These are phyloP conservation scores for Limonius californicus DNA, from an alignment of 1,140 invertebrate genomes.

Conservation along the genomic window DNA sequence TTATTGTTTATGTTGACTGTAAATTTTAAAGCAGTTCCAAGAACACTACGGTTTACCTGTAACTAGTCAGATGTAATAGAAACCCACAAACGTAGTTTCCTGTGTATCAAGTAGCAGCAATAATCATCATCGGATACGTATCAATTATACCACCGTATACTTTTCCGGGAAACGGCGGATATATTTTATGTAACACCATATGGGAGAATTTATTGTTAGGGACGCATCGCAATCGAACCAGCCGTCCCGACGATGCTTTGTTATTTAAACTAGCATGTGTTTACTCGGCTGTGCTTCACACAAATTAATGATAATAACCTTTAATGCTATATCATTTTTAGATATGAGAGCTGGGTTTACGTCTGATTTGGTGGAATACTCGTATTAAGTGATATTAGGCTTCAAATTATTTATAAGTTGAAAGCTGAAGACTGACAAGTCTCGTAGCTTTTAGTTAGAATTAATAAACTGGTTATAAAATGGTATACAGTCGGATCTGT, in stretches of 20 bases:
- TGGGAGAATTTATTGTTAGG: not conserved
- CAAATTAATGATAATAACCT: not conserved
- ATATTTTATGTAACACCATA: conserved; percentile 15
- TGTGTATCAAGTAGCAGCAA: conserved; percentile 12
- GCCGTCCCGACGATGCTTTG: not conserved
- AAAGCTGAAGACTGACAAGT: no score
- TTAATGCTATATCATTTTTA: not conserved
- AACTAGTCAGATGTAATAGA: no score
- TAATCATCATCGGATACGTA: conserved; percentile 7
- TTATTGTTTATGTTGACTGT: no score
- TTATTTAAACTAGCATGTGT: not conserved
- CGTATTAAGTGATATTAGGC: not conserved
- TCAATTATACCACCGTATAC: conserved; percentile 14
- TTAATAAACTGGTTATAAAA: not conserved
- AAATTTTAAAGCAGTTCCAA: no score
- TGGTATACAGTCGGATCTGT: not conserved
- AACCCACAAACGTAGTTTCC: conserved; percentile 6
- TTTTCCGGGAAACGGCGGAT: conserved; percentile 7
- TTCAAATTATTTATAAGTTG: no score
- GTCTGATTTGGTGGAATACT: not conserved
- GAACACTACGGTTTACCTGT: no score
- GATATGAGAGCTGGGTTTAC: not conserved
- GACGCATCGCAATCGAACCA: not conserved
- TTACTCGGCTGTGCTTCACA: not conserved
- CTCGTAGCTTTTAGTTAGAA: not conserved